These are phyloP conservation scores for Nibea albiflora DNA, from an alignment of 2,113 vertebrate genomes.

Conservation along the genomic window DNA sequence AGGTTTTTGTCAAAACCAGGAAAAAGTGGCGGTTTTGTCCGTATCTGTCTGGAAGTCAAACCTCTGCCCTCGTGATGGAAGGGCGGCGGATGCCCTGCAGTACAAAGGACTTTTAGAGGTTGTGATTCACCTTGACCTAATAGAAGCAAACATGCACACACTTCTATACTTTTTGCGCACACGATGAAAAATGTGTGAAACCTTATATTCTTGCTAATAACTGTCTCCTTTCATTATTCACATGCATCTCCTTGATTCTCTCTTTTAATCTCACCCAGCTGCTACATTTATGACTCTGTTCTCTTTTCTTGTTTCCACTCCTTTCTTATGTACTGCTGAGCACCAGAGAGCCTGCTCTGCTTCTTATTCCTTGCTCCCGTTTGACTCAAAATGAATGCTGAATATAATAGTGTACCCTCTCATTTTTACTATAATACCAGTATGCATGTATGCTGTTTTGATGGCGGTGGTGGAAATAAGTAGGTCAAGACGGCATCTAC, in stretches of 20 bases:
- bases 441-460: conserved; percentile 51
- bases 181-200: conserved; percentile 1
- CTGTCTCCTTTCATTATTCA: conserved; percentile 42
- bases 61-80: conserved; percentile 20
- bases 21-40: conserved; percentile 53
- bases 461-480: conserved; percentile 31
- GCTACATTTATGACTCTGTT: conserved; percentile 36
- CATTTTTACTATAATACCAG: conserved; percentile 17
- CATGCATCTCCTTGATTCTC: conserved; percentile 12
- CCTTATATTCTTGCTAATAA: conserved; percentile 31
- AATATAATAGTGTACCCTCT: conserved; percentile 26
- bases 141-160: conserved; percentile 52
- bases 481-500: conserved; percentile 40
- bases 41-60: conserved; percentile 57
- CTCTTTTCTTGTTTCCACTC: conserved; percentile 8
- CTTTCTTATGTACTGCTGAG: conserved; percentile 7
- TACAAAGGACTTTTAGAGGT: conserved; percentile 30
- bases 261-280: conserved; percentile 42
- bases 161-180: not conserved
- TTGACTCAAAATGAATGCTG: conserved; percentile 22
- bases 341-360: conserved; percentile 37
- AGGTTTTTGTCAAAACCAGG: conserved; percentile 66
- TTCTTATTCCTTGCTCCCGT: conserved; percentile 33
- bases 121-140: conserved; percentile 51
- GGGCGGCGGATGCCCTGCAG: conserved; percentile 23